Base-by-base conservation (phyloP, 2,797 vertebrate species). In the Gallinago stenura region DNA sequence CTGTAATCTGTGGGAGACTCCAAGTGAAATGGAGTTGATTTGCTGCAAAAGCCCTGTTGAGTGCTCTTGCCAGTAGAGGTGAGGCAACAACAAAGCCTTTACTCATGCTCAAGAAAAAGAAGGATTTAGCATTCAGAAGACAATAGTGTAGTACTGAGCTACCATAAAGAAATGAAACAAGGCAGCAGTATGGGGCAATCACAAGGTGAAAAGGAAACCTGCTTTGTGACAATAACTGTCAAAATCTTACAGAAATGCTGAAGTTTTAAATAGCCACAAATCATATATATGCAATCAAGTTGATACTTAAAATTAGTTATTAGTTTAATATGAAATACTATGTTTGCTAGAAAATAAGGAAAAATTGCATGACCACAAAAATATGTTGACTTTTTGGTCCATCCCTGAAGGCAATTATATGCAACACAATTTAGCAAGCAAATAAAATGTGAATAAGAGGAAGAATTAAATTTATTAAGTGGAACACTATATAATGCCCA, bases 381-480 rank as follows among this genome's bases (percentile, higher is more conserved):
- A 79, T 17, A 6, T 50, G 54, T 88, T 96, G 51, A 70, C 62
- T 90, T 93, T 92, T 86, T 70, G 37, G 37, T 60, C 51, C 48
- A 64, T 16, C 7, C 22, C 71, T 92, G 51, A 79, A 72, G 46
- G 64, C 54, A 76, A 81, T 80, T 90, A 60, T 20, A 65, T 26
- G 66, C 60, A 37, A 53, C 72, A 91, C 71, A 84, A 93, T 90
- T 94, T 84, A 93, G 60, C 37, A 85, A 72, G 68, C 45, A 96
- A 94, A 88, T 85, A 93, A 91, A 93, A 91, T 4, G 7, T 51
- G 57, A 94, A 39, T 76, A 82, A 83, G 64, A 91, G 41, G 70
- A 86, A 84, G 46, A 94, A 95, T 79, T 93, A 90, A 71, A 95
- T 91, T 91, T 84, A 93, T 90, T 87, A 94, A 87, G 73, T 86